Base-by-base conservation (phyloP, 1,140 invertebrate species). In the Cyclina sinensis region DNA sequence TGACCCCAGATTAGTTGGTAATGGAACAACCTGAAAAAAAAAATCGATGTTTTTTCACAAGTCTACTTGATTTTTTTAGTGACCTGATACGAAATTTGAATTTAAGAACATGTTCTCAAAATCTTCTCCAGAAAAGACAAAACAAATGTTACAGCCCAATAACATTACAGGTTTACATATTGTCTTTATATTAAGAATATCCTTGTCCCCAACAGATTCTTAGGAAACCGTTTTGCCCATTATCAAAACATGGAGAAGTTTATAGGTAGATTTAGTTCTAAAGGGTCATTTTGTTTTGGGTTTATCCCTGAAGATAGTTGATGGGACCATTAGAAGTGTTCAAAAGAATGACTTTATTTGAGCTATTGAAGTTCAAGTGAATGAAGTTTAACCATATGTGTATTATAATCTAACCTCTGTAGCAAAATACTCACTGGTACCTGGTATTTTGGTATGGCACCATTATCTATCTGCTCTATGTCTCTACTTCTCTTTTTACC, bases 401-500 rank as follows among this genome's bases (percentile, higher is more conserved):
- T n/a, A n/a, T n/a, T n/a, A n/a, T n/a, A n/a, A n/a, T n/a, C n/a
- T n/a, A n/a, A n/a, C n/a, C n/a, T n/a, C n/a, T n/a, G n/a, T n/a
- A n/a, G 2, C 11, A 68, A 16, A 16, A 4, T 37, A 73, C 68
- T 73, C 7, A 73, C 68, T 39, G 30, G 35, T 16, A 1, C 4
- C 7, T 14, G 30, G 39, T 39, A 73, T 73, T 73, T 73, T 7
- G 68, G 68, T 73, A 73, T 39, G 16, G 68, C 68, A 39, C 68
- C 68, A 7, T 1, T 37, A 73, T 35, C 12, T 11, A 14, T 14
- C 32, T 7, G 7, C n/a, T 37, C 62, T 2, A 37, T n/a, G 18
- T 73, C 68, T 73, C 68, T 37, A n/a, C 11, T 73, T 39, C 68
- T 73, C 37, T 73, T 73, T n/a, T 73, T 73, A 1, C 68, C 35